phyloP scores from a whole-genome alignment of 2,888 invertebrate genomes.

The Sclerodermus sp. region DNA sequence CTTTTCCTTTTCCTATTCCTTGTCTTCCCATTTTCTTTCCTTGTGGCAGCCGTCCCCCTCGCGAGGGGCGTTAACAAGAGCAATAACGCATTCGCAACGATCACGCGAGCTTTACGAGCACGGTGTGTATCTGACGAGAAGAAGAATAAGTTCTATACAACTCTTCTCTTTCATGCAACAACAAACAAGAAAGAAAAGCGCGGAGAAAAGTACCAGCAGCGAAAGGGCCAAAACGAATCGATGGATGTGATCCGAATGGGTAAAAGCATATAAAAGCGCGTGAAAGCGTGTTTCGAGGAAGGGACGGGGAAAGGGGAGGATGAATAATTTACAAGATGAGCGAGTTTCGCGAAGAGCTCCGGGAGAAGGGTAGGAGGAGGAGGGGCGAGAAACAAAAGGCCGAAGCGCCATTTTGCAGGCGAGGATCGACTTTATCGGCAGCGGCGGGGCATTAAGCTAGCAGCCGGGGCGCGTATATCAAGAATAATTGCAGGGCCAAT shows the following conservation, averaged over 20 bases:
- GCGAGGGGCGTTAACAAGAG: conserved; percentile 46
- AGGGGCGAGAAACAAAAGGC: background rate
- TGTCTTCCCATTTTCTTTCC: too few relatives aligned
- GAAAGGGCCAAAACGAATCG: background rate
- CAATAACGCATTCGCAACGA: conserved; percentile 52
- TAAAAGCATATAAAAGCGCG: conserved; percentile 35
- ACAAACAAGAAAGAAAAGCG: too few relatives aligned
- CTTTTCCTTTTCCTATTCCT: too few relatives aligned
- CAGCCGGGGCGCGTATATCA: conserved; percentile 53
- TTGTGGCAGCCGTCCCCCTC: background rate
- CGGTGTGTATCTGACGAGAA: background rate
- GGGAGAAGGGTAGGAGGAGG: too few relatives aligned
- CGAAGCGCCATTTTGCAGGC: too few relatives aligned
- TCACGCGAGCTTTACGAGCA: conserved; percentile 47
- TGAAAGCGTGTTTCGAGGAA: background rate
- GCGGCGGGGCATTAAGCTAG: conserved; percentile 30
- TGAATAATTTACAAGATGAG: too few relatives aligned
- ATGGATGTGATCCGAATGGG: conserved; percentile 38
- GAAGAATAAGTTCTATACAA: conserved; percentile 1
- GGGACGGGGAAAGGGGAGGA: too few relatives aligned
- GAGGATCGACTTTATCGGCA: conserved; percentile 8
- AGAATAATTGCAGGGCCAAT: conserved; percentile 57
- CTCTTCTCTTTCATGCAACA: too few relatives aligned
- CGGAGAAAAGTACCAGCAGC: too few relatives aligned
- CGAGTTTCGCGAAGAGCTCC: too few relatives aligned